Conservation (phyloP, 2,797 vertebrate genomes). For the Lerista edwardsae region DNA sequence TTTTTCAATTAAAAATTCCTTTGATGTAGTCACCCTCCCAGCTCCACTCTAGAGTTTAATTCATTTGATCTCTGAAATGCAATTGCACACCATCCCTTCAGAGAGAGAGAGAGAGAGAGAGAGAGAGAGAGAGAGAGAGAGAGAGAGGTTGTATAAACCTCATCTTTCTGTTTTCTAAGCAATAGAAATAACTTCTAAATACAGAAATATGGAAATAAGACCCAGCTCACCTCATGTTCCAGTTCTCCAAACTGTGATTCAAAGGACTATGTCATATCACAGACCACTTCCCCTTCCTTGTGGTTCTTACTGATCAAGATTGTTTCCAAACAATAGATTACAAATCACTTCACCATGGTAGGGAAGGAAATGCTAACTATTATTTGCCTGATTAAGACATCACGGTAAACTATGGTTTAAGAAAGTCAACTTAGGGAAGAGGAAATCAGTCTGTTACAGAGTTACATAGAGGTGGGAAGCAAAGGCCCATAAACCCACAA, state of each 20-base stretch:
- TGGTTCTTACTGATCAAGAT: neutral
- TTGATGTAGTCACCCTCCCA: slow-evolving; percentile 46
- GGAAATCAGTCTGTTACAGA: neutral
- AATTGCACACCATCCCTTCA: slow-evolving; percentile 38
- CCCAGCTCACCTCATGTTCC: neutral
- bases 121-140: neutral
- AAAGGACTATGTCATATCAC: neutral
- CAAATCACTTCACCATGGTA: neutral
- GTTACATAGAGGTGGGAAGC: too few species aligned
- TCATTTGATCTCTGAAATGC: slow-evolving; percentile 63
- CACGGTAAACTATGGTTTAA: too few species aligned
- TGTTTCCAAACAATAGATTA: neutral
- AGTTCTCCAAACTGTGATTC: neutral
- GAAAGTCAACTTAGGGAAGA: neutral
- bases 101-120: neutral
- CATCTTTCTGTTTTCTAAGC: slow-evolving; percentile 22
- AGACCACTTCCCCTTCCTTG: neutral
- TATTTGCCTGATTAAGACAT: too few species aligned
- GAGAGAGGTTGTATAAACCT: neutral
- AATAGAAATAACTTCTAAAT: slow-evolving; percentile 5
- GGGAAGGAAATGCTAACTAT: neutral
- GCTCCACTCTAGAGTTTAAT: slow-evolving; percentile 47
- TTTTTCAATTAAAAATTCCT: slow-evolving; percentile 62
- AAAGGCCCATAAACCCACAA: neutral
- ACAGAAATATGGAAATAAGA: neutral